Evolutionary conservation across 1,140 invertebrate species (phyloP), one percentile per base, ranked within the genome.

Genomic region (Drosophila simulans): DNA sequence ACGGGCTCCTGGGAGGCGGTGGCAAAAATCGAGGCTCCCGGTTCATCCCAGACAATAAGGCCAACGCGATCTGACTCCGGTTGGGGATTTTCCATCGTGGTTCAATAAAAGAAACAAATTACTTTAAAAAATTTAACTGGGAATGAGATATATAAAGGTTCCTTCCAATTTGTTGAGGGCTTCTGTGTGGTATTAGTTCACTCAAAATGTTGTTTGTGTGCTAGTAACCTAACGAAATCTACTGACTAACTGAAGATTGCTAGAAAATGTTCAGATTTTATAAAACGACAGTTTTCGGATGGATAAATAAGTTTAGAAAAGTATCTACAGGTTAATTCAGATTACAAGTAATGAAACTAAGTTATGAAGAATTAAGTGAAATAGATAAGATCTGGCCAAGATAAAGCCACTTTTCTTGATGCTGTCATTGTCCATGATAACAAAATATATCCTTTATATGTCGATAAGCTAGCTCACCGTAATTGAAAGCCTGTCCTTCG

Each of bases 1-100:
- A 82, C 7, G 0, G 82, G 82, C 62, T 86, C 82, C 51, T 86
- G 82, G 35, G 52, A 54, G 22, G 77, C 45, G 0, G 69, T 64
- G 34, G 82, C 82, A 3, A 86, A 86, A 31, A 86, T 46, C 13
- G 82, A 71, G 2, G 64, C 40, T 0, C 78, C 52, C 4, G 82
- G 82, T 48, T 86, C 40, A 45, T 86, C 82, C 60, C 70, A 86
- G 25, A 78, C 82, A 0, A 82, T 82, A 11, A 60, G 51, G 8
- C 52, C 37, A 43, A 31, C 12, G 25, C 53, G 53, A 17, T 58
- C 35, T 37, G 10, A 12, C 11, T 17, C 39, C 17, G 54, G 0
- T 10, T 35, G n/a, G 15, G 20, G 27, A 7, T 11, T 12, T n/a
- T 52, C 31, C 49, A 52, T 52, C 4, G 31, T 35, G 15, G 12